A percentile compares a stretch with the other conserved stretches of the same genome.
These are phyloP conservation scores for Rallus limicola DNA, from an alignment of 2,113 vertebrate genomes.

Conservation along the genomic window DNA sequence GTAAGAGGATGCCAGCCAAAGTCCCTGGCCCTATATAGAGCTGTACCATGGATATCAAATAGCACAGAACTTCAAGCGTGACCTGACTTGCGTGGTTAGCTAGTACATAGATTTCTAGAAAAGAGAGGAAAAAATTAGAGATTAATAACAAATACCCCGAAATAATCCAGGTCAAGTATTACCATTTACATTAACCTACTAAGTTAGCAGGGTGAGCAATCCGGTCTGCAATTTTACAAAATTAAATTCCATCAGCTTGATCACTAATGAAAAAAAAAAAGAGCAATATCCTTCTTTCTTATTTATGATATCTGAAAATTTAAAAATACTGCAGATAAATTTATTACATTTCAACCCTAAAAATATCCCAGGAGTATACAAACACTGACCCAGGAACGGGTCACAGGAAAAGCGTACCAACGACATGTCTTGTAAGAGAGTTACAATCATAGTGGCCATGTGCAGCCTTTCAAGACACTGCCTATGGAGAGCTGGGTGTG, in stretches of 20 bases:
- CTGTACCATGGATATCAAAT: neutral
- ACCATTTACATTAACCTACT: neutral
- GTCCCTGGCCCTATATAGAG: neutral
- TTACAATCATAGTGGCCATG: neutral
- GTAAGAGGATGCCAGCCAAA: neutral
- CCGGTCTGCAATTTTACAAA: neutral
- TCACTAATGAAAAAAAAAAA: neutral
- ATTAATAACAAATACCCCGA: neutral
- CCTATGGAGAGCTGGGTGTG: neutral
- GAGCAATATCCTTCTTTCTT: neutral
- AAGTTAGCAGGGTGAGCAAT: neutral
- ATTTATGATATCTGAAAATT: neutral
- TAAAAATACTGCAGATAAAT: neutral
- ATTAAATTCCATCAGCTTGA: neutral
- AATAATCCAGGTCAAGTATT: neutral
- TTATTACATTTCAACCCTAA: neutral
- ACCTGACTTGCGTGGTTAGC: neutral
- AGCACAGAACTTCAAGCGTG: neutral
- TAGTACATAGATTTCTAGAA: neutral
- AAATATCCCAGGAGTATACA: neutral
- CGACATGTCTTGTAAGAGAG: neutral
- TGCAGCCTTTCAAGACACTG: neutral
- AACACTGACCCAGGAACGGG: neutral
- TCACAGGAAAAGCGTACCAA: neutral
- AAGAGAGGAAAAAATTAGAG: neutral